Conservation (phyloP, 2,797 vertebrate genomes). For the Sorex maritimensis region DNA sequence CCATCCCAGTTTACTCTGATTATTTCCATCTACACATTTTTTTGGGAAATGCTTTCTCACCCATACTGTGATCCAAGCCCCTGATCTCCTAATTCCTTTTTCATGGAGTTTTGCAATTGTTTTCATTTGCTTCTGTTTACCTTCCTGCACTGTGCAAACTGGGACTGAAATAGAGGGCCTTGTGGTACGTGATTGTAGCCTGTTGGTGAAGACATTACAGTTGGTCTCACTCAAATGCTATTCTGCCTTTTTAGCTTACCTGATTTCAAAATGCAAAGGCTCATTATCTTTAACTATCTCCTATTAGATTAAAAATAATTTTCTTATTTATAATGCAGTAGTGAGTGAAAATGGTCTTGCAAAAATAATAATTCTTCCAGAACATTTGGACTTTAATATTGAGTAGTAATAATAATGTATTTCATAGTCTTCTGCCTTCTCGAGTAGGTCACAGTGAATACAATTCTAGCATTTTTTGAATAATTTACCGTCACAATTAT, state of each 20-base stretch:
- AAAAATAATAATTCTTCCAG: not conserved
- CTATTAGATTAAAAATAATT: not conserved
- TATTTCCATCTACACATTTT: not conserved
- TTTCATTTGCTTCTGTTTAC: not conserved
- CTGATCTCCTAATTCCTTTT: not conserved
- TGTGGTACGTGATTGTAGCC: too few relatives aligned
- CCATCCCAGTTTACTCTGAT: not conserved
- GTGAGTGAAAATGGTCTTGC: not conserved
- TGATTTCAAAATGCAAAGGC: not conserved
- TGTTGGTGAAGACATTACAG: not conserved
- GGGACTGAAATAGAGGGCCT: rapidly evolving
- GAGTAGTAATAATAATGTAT: too few relatives aligned
- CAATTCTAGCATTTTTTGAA: not conserved
- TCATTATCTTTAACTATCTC: not conserved
- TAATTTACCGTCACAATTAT: not conserved
- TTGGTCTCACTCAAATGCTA: rapidly evolving
- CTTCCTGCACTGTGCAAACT: not conserved
- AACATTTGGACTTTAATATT: not conserved
- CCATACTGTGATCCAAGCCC: rapidly evolving
- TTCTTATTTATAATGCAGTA: not conserved
- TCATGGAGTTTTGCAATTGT: too few relatives aligned
- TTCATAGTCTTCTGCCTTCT: not conserved
- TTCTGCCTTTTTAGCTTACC: rapidly evolving
- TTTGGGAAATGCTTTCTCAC: not conserved
- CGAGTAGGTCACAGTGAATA: not conserved